A percentile compares a stretch with the other conserved stretches of the same genome.
These are phyloP conservation scores for Cassiopea andromeda DNA, from an alignment of 30 jellyfish, hydroid and myxozoan genomes.

Conservation along the genomic window DNA sequence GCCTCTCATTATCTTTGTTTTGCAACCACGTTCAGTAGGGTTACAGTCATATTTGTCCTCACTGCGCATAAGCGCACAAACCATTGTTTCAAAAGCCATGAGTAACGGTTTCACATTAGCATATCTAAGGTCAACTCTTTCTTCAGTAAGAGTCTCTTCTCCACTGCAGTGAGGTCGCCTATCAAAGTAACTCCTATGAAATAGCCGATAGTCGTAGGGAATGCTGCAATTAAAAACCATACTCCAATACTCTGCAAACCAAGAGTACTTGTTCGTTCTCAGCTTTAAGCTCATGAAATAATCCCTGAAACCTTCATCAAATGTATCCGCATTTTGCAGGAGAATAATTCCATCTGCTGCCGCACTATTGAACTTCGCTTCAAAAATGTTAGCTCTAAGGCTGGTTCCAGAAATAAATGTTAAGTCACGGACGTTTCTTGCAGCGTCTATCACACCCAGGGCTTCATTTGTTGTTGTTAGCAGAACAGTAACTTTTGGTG, in stretches of 20 bases:
- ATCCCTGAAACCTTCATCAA: conserved; percentile 33
- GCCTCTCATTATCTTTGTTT: neutral
- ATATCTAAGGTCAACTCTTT: conserved; percentile 3
- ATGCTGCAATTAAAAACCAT: conserved; percentile 58
- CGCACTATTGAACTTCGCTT: conserved; percentile 8
- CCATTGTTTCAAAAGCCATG: conserved; percentile 53
- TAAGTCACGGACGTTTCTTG: conserved; percentile 4
- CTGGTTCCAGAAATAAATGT: conserved; percentile 50
- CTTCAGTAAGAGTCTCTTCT: conserved; percentile 24
- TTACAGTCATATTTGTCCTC: conserved; percentile 41
- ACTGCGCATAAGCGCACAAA: conserved; percentile 46
- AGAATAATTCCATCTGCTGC: conserved; percentile 67
- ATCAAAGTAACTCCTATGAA: conserved; percentile 4
- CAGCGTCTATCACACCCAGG: conserved; percentile 54
- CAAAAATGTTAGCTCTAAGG: conserved; percentile 30
- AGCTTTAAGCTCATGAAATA: conserved; percentile 48
- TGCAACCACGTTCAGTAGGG: neutral
- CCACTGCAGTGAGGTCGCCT: conserved; percentile 41
- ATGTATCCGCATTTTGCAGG: conserved; percentile 27
- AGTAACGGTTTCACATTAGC: conserved; percentile 42
- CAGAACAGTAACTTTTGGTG: conserved; percentile 51
- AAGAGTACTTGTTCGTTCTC: conserved; percentile 31
- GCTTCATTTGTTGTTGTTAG: conserved; percentile 58
- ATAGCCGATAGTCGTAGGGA: neutral
- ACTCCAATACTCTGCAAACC: conserved; percentile 82